A percentile compares a stretch with the other conserved stretches of the same genome.
These are phyloP conservation scores for Prosopocoilus inquinatus DNA, from an alignment of 2,888 invertebrate genomes.

Conservation along the genomic window DNA sequence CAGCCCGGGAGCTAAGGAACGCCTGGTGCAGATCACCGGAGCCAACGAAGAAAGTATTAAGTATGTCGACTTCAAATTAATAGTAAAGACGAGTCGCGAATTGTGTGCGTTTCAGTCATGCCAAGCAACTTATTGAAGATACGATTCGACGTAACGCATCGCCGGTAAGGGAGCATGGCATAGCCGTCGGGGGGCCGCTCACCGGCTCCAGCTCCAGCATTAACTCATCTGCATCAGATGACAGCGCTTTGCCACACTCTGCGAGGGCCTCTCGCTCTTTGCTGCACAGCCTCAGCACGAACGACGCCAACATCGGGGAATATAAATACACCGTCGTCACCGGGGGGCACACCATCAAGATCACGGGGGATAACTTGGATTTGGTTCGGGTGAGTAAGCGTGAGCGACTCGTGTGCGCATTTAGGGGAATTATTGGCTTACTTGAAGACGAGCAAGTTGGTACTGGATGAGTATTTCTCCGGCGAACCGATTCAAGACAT, in stretches of 20 bases:
- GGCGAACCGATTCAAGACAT: slow-evolving; percentile 49
- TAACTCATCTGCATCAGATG: slow-evolving; percentile 72
- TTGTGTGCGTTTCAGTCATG: slow-evolving; percentile 72
- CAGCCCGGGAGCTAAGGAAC: slow-evolving; percentile 90
- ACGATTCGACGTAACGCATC: slow-evolving; percentile 94
- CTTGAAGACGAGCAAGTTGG: slow-evolving; percentile 77
- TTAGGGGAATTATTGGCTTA: slow-evolving; percentile 3
- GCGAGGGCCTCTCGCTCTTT: slow-evolving; percentile 61
- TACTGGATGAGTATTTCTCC: slow-evolving; percentile 81
- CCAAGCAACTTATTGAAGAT: slow-evolving; percentile 91
- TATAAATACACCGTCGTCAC: slow-evolving; percentile 83
- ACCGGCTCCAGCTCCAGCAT: slow-evolving; percentile 76
- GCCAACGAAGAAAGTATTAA: slow-evolving; percentile 90
- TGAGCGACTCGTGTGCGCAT: neutral
- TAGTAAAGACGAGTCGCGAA: too few species aligned
- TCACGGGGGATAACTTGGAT: slow-evolving; percentile 81
- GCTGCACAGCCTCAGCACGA: slow-evolving; percentile 78
- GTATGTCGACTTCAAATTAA: too few species aligned
- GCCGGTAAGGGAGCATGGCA: slow-evolving; percentile 71
- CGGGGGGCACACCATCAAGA: slow-evolving; percentile 79
- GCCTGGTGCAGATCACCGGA: slow-evolving; percentile 93
- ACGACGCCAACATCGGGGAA: slow-evolving; percentile 81
- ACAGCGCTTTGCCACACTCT: slow-evolving; percentile 53
- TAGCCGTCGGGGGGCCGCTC: slow-evolving; percentile 57
- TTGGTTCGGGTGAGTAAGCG: slow-evolving; percentile 70